Evolutionary conservation across 2,113 vertebrate genomes (phyloP).

Genomic region (Naja naja): DNA sequence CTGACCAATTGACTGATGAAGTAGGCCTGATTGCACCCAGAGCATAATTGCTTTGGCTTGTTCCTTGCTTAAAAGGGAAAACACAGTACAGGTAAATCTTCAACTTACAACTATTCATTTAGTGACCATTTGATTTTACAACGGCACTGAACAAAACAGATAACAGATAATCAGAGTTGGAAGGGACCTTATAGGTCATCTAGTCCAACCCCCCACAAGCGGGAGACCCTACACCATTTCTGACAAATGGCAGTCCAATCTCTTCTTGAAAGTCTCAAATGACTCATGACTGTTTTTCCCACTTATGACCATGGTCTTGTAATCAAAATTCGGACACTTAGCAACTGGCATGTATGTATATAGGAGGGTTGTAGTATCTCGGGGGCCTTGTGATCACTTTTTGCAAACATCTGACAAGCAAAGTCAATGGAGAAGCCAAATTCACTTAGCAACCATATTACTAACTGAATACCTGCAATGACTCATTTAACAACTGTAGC

Average conservation of each 20-base stretch:
- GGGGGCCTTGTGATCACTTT: not conserved
- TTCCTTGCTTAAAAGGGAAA: not conserved
- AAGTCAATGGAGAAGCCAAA: not conserved
- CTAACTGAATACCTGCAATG: not conserved
- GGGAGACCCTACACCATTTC: too few relatives aligned
- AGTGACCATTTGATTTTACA: not conserved
- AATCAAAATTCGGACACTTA: not conserved
- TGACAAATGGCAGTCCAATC: too few relatives aligned
- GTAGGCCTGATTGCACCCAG: not conserved
- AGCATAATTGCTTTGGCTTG: not conserved
- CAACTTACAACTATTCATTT: not conserved
- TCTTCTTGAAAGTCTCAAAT: not conserved
- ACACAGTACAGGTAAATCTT: not conserved
- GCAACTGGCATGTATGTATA: not conserved
- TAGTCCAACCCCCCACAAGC: too few relatives aligned
- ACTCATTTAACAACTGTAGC: not conserved
- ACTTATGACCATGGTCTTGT: not conserved
- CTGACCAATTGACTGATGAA: not conserved
- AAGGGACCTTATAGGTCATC: too few relatives aligned
- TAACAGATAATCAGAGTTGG: too few relatives aligned
- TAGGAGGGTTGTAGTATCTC: not conserved
- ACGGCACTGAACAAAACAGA: not conserved
- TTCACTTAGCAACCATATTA: not conserved
- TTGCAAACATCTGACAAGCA: not conserved
- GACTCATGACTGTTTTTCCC: not conserved